Conservation (phyloP, 2,888 invertebrate species). For the Eubasilissa splendida region DNA sequence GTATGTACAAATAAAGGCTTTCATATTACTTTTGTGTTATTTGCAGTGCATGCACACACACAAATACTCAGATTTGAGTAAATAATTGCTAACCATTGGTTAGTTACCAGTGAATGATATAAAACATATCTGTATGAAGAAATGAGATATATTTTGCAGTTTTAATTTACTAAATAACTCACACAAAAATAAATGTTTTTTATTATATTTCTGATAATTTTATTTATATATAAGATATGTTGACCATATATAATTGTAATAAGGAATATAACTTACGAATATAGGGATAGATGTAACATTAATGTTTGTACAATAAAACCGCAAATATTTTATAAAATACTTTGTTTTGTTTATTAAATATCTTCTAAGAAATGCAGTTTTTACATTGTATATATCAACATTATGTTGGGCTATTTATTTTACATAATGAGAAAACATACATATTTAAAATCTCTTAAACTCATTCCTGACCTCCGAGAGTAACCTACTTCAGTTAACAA, state of each 20-base stretch:
- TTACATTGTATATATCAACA: too few species aligned
- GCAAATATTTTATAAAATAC: slow-evolving; percentile 37
- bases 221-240: slow-evolving; percentile 37
- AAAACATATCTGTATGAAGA: not conserved
- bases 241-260: slow-evolving; percentile 42
- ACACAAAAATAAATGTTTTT: not conserved
- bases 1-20: too few species aligned
- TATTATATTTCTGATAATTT: slow-evolving; percentile 26
- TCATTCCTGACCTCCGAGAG: too few species aligned
- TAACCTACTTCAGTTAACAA: too few species aligned
- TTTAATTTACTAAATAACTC: slow-evolving; percentile 13
- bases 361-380: too few species aligned
- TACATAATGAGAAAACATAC: too few species aligned
- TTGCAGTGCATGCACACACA: not conserved
- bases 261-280: slow-evolving; percentile 39
- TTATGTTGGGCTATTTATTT: too few species aligned
- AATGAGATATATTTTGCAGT: not conserved
- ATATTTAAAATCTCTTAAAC: too few species aligned
- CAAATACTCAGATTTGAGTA: not conserved
- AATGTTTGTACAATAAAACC: slow-evolving; percentile 52
- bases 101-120: slow-evolving; percentile 1
- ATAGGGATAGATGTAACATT: slow-evolving; percentile 43
- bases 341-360: slow-evolving; percentile 31
- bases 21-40: too few species aligned
- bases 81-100: not conserved